Evolutionary conservation across 2,113 vertebrate genomes (phyloP).

Genomic region (Echinops telfairi): DNA sequence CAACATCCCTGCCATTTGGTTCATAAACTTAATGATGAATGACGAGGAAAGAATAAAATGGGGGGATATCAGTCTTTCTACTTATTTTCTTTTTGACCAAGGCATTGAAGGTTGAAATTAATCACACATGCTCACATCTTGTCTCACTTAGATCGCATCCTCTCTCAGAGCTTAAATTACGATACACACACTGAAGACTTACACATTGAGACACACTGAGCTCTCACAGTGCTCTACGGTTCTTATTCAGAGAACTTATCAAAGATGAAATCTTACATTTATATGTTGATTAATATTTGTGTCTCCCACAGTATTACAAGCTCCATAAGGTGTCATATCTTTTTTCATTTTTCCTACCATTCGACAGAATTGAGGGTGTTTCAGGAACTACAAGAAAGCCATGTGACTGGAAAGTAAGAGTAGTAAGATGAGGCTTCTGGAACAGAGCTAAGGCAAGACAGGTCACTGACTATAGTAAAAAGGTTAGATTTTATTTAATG

Average conservation of each 20-base stretch:
- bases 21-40: slow-evolving; percentile 40
- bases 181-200: not conserved
- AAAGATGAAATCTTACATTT: slow-evolving; percentile 32
- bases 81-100: slow-evolving; percentile 29
- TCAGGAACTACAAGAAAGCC: slow-evolving; percentile 41
- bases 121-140: not conserved
- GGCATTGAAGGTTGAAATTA: slow-evolving; percentile 12
- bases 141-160: not conserved
- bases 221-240: not conserved
- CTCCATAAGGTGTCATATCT: not conserved
- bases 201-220: not conserved
- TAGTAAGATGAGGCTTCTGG: slow-evolving; percentile 18
- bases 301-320: slow-evolving; percentile 38
- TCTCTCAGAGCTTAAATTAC: slow-evolving; percentile 36
- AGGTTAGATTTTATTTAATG: slow-evolving; percentile 27
- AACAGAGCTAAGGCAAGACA: not conserved
- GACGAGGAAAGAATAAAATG: not conserved
- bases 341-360: not conserved
- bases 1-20: not conserved
- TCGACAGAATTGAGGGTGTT: not conserved
- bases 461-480: not conserved
- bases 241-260: slow-evolving; percentile 30
- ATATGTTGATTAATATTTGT: not conserved
- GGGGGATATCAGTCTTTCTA: not conserved
- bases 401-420: not conserved